Conservation (phyloP, 2,113 vertebrate species). For the Anguilla rostrata region DNA sequence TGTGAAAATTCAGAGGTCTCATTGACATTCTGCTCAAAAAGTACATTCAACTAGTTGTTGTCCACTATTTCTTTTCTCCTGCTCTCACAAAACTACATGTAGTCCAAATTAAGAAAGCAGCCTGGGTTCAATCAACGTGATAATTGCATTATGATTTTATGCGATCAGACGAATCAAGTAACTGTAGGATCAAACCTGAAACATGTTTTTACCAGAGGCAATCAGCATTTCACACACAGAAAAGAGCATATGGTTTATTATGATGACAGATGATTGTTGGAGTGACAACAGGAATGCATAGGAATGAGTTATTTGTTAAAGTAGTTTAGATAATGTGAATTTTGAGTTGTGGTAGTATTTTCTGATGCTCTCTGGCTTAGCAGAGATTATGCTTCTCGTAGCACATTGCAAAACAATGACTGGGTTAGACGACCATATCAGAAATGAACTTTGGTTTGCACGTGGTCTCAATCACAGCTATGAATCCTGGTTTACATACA, state of each 20-base stretch:
- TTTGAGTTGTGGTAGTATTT: not conserved
- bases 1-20: conserved; percentile 47
- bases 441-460: not conserved
- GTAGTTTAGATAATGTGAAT: not conserved
- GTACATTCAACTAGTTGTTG: not conserved
- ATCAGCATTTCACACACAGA: not conserved
- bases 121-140: not conserved
- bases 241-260: not conserved
- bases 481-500: not conserved
- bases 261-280: not conserved
- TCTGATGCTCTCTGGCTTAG: too few relatives aligned
- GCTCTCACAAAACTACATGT: not conserved
- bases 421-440: not conserved
- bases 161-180: too few relatives aligned
- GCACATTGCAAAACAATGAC: not conserved
- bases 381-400: not conserved
- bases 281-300: not conserved
- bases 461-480: not conserved
- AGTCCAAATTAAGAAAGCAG: not conserved
- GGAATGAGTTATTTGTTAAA: not conserved
- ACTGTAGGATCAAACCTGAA: too few relatives aligned
- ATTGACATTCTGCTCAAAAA: not conserved
- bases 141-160: too few relatives aligned
- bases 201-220: too few relatives aligned
- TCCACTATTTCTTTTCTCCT: not conserved